Base-by-base conservation (phyloP, 2,888 invertebrate species). In the Netelia virgata region DNA sequence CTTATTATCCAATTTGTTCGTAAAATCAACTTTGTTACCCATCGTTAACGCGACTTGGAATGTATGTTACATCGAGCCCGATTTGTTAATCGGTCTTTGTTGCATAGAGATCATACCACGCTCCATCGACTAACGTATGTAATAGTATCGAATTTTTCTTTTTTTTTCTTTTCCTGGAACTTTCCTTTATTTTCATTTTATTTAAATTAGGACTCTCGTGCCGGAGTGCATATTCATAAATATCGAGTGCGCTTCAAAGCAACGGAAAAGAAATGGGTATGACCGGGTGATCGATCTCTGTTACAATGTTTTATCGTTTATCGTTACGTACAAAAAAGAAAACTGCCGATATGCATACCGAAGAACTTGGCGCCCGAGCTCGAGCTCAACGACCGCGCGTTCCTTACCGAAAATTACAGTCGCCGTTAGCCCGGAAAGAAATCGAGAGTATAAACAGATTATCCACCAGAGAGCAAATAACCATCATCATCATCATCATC, bases 1-100 rank as follows among this genome's bases (percentile, higher is more conserved):
- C 88, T 91, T 90, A 91, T 89, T 80, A 82, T 87, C 87, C 86
- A 61, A 88, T 86, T 87, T 86, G 76, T 78, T 79, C 50, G 57
- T 75, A 72, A 11, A 69, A 64, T 14, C 36, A 36, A 18, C n/a
- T 16, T 16, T 16, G 14, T 55, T 16, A 50, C 50, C 50, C 3
- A 3, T 50, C 50, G 11, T 36, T 6, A 36, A 36, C 36, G 36
- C 36, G 36, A 47, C 14, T 47, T 11, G 0, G 0, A 47, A 14
- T 47, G 11, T 47, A 47, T 23, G n/a, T n/a, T n/a, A 23, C 11
- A 61, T 61, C 23, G 20, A 61, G 61, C 1, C 23, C 1, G 28
- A 61, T 61, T 11, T 3, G 11, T 61, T 28, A 43, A 16, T 28
- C 16, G 18, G 10, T 41, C 16, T 43, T 43, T 43, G 43, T 14